A percentile compares a stretch with the other conserved stretches of the same genome.
phyloP scores from a whole-genome alignment of 1,140 invertebrate genomes.

The Diprion similis region DNA sequence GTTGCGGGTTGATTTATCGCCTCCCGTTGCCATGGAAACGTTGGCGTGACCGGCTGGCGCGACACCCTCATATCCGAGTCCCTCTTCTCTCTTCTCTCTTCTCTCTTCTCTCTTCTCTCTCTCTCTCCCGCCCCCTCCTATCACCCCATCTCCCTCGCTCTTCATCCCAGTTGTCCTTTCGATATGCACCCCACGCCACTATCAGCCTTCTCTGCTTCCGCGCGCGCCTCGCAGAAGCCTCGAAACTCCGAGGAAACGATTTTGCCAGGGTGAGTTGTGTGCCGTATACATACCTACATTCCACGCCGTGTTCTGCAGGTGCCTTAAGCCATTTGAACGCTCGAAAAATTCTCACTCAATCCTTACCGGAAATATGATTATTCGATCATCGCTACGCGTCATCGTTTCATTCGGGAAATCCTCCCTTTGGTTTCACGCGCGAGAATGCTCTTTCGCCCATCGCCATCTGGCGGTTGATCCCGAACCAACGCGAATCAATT shows the following conservation, averaged over 20 bases:
- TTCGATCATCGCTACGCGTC: no score
- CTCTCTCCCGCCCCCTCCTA: slow-evolving; percentile 22
- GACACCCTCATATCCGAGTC: slow-evolving; percentile 58
- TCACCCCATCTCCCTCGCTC: background rate
- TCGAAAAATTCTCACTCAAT: no score
- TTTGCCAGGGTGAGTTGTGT: slow-evolving; percentile 23
- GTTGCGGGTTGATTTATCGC: slow-evolving; percentile 60
- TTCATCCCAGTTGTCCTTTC: slow-evolving; percentile 31
- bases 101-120: background rate
- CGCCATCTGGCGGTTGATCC: no score
- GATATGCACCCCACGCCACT: slow-evolving; percentile 41
- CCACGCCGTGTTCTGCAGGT: no score
- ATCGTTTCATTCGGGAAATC: no score
- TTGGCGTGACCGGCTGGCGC: slow-evolving; percentile 58
- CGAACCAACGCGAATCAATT: no score
- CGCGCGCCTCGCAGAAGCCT: slow-evolving; percentile 36
- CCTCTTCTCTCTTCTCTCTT: slow-evolving; percentile 29
- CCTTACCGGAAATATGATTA: no score
- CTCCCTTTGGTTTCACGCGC: no score
- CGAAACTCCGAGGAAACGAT: slow-evolving; percentile 42
- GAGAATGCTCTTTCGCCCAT: no score
- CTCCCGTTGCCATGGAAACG: slow-evolving; percentile 57
- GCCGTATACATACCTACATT: background rate
- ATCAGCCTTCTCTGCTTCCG: slow-evolving; percentile 34
- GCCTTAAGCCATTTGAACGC: no score